These are phyloP conservation scores for Lota lota DNA, from an alignment of 2,113 vertebrate species.

Conservation along the genomic window DNA sequence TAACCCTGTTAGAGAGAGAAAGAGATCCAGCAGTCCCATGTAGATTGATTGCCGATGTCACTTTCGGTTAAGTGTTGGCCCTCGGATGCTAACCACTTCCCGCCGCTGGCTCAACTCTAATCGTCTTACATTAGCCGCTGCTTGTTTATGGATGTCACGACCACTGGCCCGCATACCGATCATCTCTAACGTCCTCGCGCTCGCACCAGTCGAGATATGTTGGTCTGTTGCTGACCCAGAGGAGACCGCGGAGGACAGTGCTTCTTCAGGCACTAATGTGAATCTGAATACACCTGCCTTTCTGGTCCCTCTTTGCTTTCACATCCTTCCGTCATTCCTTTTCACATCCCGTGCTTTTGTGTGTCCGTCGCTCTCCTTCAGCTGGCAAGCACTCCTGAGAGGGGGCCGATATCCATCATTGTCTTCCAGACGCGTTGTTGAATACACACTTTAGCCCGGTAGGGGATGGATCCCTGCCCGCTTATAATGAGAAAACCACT, in stretches of 20 bases:
- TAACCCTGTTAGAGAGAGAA: background rate
- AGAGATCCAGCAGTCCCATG: background rate
- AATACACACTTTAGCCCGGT: no score
- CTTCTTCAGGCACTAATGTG: background rate
- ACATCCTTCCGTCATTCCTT: no score
- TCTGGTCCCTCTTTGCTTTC: no score
- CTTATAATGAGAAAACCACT: background rate
- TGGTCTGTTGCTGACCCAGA: background rate
- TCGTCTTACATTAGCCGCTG: slow-evolving; percentile 8
- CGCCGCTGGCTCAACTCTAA: slow-evolving; percentile 12
- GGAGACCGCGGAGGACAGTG: background rate
- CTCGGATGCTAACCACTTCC: slow-evolving; percentile 24
- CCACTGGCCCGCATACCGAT: slow-evolving; percentile 39
- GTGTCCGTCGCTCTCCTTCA: no score
- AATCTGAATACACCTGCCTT: no score
- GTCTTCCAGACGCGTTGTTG: no score
- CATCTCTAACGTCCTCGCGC: slow-evolving; percentile 7
- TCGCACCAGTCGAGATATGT: background rate
- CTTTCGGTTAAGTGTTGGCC: slow-evolving; percentile 2
- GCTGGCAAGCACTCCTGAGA: no score
- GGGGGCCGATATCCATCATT: no score
- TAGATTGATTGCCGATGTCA: background rate
- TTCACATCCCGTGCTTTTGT: no score
- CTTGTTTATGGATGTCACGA: slow-evolving; percentile 9
- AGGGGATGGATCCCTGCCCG: slow-evolving; percentile 4